These are phyloP conservation scores for Perithous albicinctus DNA, from an alignment of 2,888 invertebrate genomes.

Conservation along the genomic window DNA sequence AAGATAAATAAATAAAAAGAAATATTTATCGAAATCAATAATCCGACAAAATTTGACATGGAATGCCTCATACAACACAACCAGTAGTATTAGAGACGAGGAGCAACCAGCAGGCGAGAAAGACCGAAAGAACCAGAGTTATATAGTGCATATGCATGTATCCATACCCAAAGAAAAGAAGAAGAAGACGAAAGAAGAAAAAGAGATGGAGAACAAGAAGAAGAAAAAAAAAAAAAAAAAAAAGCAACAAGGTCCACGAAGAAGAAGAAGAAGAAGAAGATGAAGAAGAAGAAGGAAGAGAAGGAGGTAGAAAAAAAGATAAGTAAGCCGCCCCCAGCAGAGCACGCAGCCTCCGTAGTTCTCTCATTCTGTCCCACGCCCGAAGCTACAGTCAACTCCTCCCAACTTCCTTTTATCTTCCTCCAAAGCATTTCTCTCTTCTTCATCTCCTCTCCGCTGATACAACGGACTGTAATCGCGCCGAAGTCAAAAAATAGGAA, in stretches of 20 bases:
- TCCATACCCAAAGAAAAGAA: constrained; percentile 40
- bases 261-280: constrained; percentile 44
- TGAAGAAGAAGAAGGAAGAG: constrained; percentile 33
- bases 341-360: constrained; percentile 80
- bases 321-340: constrained; percentile 84
- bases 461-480: neutral
- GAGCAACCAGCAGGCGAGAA: constrained; percentile 55
- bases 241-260: constrained; percentile 50
- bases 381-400: constrained; percentile 75
- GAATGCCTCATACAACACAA: neutral
- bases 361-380: constrained; percentile 78
- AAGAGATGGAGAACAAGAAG: constrained; percentile 32
- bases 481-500: neutral
- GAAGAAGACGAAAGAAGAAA: constrained; percentile 46
- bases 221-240: constrained; percentile 35
- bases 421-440: constrained; percentile 1
- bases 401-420: constrained; percentile 75
- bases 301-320: constrained; percentile 72
- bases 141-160: constrained; percentile 33
- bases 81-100: constrained; percentile 43
- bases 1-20: too few relatives aligned
- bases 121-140: constrained; percentile 41
- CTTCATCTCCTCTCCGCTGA: neutral
- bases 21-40: too few relatives aligned
- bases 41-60: too few relatives aligned